Conservation (phyloP, 2,113 vertebrate genomes). For the Odobenus rosmarus region DNA sequence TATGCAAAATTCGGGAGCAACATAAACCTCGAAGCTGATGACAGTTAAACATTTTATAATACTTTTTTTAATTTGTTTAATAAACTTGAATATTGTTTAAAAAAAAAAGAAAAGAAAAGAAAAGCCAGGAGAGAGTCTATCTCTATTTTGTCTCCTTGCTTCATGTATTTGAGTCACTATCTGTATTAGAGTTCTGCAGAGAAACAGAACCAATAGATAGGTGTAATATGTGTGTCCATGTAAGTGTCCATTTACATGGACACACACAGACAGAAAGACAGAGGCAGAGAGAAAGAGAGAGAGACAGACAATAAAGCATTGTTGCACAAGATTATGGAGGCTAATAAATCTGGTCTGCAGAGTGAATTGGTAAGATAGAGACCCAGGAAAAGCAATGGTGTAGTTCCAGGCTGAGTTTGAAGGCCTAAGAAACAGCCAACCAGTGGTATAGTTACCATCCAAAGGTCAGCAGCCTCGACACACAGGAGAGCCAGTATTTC, state of each 20-base stretch:
- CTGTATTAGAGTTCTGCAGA: not conserved
- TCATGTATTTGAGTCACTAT: constrained; percentile 9
- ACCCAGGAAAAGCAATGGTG: not conserved
- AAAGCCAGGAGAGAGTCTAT: not conserved
- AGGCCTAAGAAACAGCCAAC: not conserved
- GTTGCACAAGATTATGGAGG: not conserved
- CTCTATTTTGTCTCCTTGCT: constrained; percentile 12
- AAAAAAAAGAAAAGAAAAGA: no score
- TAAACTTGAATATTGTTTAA: constrained; percentile 81
- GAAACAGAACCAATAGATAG: not conserved
- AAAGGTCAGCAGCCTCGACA: not conserved
- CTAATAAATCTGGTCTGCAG: not conserved
- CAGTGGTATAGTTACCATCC: not conserved
- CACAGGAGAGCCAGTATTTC: not conserved
- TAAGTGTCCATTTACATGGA: not conserved
- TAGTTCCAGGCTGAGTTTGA: not conserved
- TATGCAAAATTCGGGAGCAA: constrained; percentile 99
- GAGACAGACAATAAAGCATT: not conserved
- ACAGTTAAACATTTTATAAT: constrained; percentile 90
- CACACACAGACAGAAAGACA: not conserved
- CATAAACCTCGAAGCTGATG: constrained; percentile 98
- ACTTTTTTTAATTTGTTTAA: constrained; percentile 77
- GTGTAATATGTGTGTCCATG: not conserved
- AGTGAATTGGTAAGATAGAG: not conserved
- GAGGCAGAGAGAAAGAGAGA: not conserved